Conservation (phyloP, 2,888 invertebrate species). For the Andrena fulva region DNA sequence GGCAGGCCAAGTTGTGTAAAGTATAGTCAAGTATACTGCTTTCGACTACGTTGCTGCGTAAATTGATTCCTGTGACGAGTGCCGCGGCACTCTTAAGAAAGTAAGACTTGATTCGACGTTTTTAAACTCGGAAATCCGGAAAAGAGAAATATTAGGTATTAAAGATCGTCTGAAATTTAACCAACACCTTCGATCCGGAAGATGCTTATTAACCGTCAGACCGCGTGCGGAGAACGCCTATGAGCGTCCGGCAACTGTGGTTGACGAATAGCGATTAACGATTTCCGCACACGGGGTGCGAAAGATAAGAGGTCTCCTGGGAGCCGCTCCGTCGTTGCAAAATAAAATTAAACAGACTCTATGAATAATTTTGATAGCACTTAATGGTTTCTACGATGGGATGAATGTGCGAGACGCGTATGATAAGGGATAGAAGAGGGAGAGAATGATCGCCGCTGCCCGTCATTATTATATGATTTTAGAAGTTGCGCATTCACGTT, state of each 20-base stretch:
- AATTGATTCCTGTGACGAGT: conserved; percentile 34
- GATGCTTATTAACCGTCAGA: too few relatives aligned
- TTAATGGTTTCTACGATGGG: conserved; percentile 5
- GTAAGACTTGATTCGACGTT: conserved; percentile 39
- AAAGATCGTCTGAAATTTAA: too few relatives aligned
- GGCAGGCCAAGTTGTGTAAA: not conserved
- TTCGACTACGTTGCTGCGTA: conserved; percentile 4
- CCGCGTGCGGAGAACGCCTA: too few relatives aligned
- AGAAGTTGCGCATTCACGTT: conserved; percentile 70
- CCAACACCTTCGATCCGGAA: too few relatives aligned
- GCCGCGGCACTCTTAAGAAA: conserved; percentile 19
- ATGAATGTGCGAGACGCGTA: conserved; percentile 31
- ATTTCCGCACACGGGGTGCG: too few relatives aligned
- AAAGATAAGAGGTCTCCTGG: conserved; percentile 6
- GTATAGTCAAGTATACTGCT: not conserved
- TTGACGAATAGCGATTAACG: too few relatives aligned
- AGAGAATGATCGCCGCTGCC: conserved; percentile 45
- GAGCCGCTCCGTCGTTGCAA: not conserved
- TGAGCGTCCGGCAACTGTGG: too few relatives aligned
- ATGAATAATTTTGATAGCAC: conserved; percentile 17
- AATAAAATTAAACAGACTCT: not conserved
- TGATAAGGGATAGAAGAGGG: not conserved
- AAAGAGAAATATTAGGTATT: too few relatives aligned
- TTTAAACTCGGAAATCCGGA: conserved; percentile 2
- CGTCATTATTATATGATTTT: conserved; percentile 72